phyloP scores from a whole-genome alignment of 1,140 invertebrate species.

The Fragariocoptes setiger region DNA sequence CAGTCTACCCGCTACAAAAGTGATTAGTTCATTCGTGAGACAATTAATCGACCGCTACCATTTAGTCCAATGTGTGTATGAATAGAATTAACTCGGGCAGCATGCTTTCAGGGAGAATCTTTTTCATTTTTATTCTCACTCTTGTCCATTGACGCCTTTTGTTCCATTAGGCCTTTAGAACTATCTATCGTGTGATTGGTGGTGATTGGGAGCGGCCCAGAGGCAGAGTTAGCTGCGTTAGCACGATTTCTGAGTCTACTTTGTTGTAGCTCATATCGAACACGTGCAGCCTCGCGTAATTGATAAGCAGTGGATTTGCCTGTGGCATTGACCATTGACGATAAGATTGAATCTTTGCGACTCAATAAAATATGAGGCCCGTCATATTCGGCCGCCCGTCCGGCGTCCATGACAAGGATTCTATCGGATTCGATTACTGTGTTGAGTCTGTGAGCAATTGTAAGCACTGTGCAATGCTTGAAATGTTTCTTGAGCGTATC shows the following conservation, averaged over 20 bases:
- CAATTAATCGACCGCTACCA: background rate
- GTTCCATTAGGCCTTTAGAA: background rate
- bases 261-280: background rate
- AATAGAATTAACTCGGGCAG: background rate
- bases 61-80: background rate
- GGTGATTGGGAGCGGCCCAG: background rate
- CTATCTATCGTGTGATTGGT: background rate
- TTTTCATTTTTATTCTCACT: background rate
- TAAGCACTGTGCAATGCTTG: conserved; percentile 37
- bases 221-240: background rate
- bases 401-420: conserved; percentile 13
- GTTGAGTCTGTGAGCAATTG: conserved; percentile 33
- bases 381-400: conserved; percentile 26
- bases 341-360: conserved; percentile 18
- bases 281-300: conserved; percentile 3
- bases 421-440: conserved; percentile 14
- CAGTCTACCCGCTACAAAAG: no score
- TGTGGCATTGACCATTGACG: conserved; percentile 15
- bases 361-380: conserved; percentile 28
- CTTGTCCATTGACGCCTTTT: background rate
- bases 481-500: conserved; percentile 20
- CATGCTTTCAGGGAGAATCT: background rate
- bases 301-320: conserved; percentile 11
- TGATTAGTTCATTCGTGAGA: no score
- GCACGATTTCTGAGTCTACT: background rate